Conservation (phyloP, 2,113 vertebrate genomes). For the Tiliqua scincoides region DNA sequence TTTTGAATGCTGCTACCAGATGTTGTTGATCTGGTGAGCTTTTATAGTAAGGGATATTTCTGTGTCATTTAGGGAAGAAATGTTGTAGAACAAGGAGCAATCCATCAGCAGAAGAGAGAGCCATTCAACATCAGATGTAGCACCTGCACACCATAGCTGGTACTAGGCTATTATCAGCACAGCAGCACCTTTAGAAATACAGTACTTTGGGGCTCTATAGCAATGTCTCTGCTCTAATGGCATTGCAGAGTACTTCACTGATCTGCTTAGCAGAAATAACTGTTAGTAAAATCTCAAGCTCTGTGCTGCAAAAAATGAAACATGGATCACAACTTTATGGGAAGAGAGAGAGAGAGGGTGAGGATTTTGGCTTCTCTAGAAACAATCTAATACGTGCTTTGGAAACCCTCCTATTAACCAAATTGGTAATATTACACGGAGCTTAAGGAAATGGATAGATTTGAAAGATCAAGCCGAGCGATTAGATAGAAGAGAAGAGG, state of each 20-base stretch:
- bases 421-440: slow-evolving; percentile 6
- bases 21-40: too few species aligned
- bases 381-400: slow-evolving; percentile 9
- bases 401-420: slow-evolving; percentile 11
- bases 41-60: background rate
- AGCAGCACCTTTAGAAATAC: background rate
- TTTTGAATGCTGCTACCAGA: background rate
- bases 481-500: background rate
- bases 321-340: background rate
- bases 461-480: slow-evolving; percentile 7
- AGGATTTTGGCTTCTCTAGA: background rate
- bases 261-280: background rate
- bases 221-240: background rate
- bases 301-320: background rate
- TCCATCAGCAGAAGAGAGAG: background rate
- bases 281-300: background rate
- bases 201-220: background rate
- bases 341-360: background rate
- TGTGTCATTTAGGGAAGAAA: background rate
- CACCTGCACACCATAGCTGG: background rate
- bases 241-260: background rate
- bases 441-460: slow-evolving; percentile 16
- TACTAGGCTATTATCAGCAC: background rate
- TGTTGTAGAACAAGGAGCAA: background rate
- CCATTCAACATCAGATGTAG: background rate